These are phyloP conservation scores for Rhineura floridana DNA, from an alignment of 2,113 vertebrate species.

Conservation along the genomic window DNA sequence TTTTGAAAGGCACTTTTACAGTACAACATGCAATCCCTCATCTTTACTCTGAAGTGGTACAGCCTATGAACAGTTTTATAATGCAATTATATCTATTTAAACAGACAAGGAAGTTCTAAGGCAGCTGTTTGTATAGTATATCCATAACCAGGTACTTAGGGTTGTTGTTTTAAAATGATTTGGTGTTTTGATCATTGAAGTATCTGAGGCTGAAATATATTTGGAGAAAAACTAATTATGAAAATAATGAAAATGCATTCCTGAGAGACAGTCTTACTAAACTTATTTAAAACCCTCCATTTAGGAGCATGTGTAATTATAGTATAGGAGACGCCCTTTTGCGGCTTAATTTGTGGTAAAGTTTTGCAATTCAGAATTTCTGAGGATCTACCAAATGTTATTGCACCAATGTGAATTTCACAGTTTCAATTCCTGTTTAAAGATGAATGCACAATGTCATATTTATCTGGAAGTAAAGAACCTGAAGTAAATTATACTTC, in stretches of 20 bases:
- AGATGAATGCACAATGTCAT: background rate
- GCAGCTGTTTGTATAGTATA: background rate
- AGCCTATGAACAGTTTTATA: background rate
- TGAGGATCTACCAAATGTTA: constrained; percentile 1
- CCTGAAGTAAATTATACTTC: background rate
- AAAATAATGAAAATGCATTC: background rate
- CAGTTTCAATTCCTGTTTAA: constrained; percentile 30
- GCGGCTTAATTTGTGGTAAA: constrained; percentile 30
- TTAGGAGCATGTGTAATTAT: constrained; percentile 17
- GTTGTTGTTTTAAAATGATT: background rate
- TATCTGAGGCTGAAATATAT: background rate
- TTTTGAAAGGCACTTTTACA: background rate
- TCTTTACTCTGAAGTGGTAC: background rate
- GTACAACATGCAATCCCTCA: too few relatives aligned
- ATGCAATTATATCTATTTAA: background rate
- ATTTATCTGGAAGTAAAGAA: background rate
- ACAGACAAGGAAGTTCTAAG: background rate
- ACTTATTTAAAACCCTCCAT: constrained; percentile 10
- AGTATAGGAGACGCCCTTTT: background rate
- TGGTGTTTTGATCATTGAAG: background rate
- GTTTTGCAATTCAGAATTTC: constrained; percentile 48
- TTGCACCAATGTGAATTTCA: background rate
- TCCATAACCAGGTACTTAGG: background rate
- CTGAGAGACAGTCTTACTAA: background rate
- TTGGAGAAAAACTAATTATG: background rate